These are phyloP conservation scores for Brenthis daphne DNA, from an alignment of 2,888 invertebrate species.

Conservation along the genomic window DNA sequence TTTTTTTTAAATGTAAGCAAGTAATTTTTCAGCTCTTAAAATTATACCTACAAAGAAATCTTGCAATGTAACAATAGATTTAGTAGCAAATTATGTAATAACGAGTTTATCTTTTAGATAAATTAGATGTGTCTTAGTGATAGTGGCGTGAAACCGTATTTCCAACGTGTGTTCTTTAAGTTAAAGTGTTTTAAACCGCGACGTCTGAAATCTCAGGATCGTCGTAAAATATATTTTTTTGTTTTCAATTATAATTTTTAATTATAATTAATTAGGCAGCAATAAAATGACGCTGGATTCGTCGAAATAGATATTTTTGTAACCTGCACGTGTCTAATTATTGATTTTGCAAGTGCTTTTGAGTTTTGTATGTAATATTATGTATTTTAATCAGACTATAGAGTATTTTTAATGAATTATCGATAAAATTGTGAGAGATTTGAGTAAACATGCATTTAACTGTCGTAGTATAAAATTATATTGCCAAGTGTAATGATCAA, in stretches of 20 bases:
- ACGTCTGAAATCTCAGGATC: constrained; percentile 6
- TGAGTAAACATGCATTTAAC: no score
- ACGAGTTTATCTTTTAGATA: constrained; percentile 47
- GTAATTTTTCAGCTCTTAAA: background rate
- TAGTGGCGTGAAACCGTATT: constrained; percentile 25
- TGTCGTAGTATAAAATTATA: background rate
- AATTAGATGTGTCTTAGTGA: constrained; percentile 40
- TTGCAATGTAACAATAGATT: constrained; percentile 63
- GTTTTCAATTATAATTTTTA: constrained; percentile 25
- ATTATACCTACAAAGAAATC: constrained; percentile 40
- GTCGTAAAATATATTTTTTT: constrained; percentile 13
- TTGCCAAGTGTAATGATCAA: background rate
- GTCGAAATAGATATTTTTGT: constrained; percentile 55
- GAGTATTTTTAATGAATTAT: no score
- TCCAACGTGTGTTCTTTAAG: constrained; percentile 14
- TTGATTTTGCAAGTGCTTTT: constrained; percentile 40
- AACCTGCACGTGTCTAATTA: constrained; percentile 46
- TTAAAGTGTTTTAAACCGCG: background rate
- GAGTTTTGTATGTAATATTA: constrained; percentile 40
- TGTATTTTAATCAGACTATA: background rate
- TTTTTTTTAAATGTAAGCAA: no score
- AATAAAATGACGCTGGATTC: constrained; percentile 50
- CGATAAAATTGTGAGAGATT: no score
- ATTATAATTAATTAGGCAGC: constrained; percentile 45
- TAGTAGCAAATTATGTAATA: constrained; percentile 62